Evolutionary conservation across 2,888 invertebrate species (phyloP), one percentile per base, ranked within the genome.

Genomic region (Dorcus hopei): DNA sequence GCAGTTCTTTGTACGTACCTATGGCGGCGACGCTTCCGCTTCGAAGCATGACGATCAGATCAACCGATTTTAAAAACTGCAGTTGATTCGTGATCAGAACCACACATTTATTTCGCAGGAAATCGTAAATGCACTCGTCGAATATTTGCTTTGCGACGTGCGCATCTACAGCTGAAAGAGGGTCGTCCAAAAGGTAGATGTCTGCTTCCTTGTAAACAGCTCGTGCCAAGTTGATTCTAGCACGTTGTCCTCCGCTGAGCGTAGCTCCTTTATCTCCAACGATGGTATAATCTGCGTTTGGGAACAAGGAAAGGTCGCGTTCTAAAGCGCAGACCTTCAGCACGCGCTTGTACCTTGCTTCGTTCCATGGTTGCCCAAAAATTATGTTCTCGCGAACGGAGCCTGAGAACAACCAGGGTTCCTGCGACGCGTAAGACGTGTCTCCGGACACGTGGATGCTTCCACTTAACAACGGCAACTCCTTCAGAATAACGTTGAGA

Each of bases 11-110:
- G 57, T 78, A 81, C 1, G 75, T 84, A 50, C 87, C 87, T 4
- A 85, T 83, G 0, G 85, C 82, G 0, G 81, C 81, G 68, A 83
- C 80, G 0, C 78, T 58, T 1, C 83, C 83, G 66, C 81, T 81
- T 69, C 82, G 81, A 43, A 83, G 67, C 49, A 86, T 75, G 19
- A 86, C 72, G 49, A 84, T 83, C 79, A 82, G 74, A 52, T 80
- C 74, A 16, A 80, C 77, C 41, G 83, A 80, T 67, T 85, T 86
- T 7, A 90, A 79, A 66, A 90, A 92, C 74, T 94, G 93, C 52
- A 93, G 77, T 74, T 94, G 94, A 80, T 95, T 93, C 0, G 93
- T 94, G 3, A 92, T 88, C 55, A 93, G 78, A 49, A 93, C 81
- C 0, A 89, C 85, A 6, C 90, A 88, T 73, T 89, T 88, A n/a